Conservation (phyloP, 2,113 vertebrate genomes). For the Phocoena sinus region DNA sequence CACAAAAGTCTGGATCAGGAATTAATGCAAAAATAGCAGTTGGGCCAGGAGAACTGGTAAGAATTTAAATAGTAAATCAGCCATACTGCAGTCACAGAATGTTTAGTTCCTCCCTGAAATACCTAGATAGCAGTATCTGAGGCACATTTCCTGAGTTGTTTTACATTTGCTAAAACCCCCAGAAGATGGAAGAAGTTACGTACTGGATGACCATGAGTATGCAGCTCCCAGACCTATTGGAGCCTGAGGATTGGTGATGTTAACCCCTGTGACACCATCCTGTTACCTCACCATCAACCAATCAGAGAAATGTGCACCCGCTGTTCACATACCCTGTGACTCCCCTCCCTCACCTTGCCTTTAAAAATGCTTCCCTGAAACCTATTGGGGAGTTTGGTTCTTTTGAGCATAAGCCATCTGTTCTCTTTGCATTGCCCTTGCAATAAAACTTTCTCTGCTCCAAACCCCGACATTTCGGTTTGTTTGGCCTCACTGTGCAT, state of each 20-base stretch:
- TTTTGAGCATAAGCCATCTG: not conserved
- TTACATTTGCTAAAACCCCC: not conserved
- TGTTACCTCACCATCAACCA: not conserved
- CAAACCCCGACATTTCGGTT: no score
- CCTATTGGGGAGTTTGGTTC: not conserved
- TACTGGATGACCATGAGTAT: not conserved
- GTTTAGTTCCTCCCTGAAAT: not conserved
- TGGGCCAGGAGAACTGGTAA: not conserved
- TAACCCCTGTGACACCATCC: not conserved
- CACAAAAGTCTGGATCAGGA: not conserved
- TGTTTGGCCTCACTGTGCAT: not conserved
- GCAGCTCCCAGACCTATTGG: no score
- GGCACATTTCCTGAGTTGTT: not conserved
- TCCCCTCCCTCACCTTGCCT: not conserved
- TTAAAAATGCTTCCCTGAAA: not conserved
- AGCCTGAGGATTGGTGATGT: not conserved
- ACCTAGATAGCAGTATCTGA: no score
- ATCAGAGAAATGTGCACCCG: not conserved
- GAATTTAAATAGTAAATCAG: not conserved
- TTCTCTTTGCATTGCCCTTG: not conserved
- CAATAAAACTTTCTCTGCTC: not conserved
- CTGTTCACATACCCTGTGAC: not conserved
- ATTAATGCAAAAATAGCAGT: not conserved
- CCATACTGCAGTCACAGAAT: not conserved
- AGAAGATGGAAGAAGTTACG: not conserved